Evolutionary conservation across 2,113 vertebrate genomes (phyloP).

Genomic region (Calcarius ornatus): DNA sequence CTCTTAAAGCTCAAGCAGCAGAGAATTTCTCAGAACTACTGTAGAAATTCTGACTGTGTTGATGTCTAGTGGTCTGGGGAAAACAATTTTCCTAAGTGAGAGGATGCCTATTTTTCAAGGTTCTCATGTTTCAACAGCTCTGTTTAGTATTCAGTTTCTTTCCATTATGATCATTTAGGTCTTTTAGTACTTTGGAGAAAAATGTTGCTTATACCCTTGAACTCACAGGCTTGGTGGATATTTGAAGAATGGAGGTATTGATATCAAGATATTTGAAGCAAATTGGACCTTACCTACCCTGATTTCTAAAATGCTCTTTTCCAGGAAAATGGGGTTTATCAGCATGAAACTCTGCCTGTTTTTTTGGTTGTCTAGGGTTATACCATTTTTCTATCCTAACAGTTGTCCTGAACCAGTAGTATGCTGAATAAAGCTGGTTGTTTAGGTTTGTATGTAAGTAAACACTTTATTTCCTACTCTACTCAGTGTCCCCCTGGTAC

Average conservation of each 20-base stretch:
- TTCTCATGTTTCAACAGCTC: background rate
- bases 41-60: background rate
- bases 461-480: background rate
- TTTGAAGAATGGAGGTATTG: background rate
- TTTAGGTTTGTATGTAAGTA: background rate
- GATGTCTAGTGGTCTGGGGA: background rate
- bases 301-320: background rate
- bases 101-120: background rate
- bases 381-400: background rate
- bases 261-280: background rate
- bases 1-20: background rate
- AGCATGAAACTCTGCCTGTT: background rate
- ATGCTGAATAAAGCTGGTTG: background rate
- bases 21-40: slow-evolving; percentile 3
- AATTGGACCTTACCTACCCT: background rate
- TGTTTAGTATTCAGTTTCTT: background rate
- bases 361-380: background rate
- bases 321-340: background rate
- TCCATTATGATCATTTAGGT: background rate
- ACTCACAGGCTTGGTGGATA: background rate
- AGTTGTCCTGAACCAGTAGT: background rate
- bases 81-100: background rate
- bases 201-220: background rate
- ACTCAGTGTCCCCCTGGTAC: background rate
- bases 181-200: background rate